These are phyloP conservation scores for Polyergus mexicanus DNA, from an alignment of 1,140 invertebrate species.

Conservation along the genomic window DNA sequence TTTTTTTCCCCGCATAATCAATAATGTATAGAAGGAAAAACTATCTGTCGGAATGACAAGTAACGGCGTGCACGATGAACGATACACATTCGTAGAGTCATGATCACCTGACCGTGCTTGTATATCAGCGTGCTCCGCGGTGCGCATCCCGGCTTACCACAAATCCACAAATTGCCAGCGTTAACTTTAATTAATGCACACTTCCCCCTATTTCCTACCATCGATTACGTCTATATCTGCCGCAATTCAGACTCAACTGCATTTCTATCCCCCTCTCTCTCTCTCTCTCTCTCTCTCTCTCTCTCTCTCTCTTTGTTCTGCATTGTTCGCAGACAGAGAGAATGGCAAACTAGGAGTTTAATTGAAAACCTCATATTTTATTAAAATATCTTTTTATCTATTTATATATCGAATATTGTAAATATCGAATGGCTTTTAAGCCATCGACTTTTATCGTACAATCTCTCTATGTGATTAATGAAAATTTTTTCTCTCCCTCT, in stretches of 20 bases:
- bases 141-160: conserved; percentile 65
- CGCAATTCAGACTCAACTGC: background rate
- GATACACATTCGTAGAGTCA: conserved; percentile 32
- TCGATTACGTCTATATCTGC: conserved; percentile 62
- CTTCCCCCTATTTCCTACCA: conserved; percentile 70
- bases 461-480: background rate
- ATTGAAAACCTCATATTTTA: background rate
- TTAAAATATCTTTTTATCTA: conserved; percentile 5
- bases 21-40: background rate
- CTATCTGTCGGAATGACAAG: background rate
- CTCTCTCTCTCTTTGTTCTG: background rate
- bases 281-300: no score
- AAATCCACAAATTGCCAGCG: conserved; percentile 77
- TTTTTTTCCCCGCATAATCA: background rate
- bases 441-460: background rate
- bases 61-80: conserved; percentile 1
- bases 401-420: background rate
- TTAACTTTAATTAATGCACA: conserved; percentile 78
- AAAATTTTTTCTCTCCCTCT: background rate
- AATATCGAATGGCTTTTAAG: background rate
- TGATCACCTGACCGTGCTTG: conserved; percentile 37
- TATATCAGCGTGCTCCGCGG: conserved; percentile 45
- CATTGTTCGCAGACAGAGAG: conserved; percentile 3
- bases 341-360: background rate
- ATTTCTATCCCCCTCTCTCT: conserved; percentile 38